Percentiles rank a stretch among this genome's conserved stretches.
Evolutionary conservation across 2,113 vertebrate species (phyloP).

Genomic region (Percopsis transmontana): DNA sequence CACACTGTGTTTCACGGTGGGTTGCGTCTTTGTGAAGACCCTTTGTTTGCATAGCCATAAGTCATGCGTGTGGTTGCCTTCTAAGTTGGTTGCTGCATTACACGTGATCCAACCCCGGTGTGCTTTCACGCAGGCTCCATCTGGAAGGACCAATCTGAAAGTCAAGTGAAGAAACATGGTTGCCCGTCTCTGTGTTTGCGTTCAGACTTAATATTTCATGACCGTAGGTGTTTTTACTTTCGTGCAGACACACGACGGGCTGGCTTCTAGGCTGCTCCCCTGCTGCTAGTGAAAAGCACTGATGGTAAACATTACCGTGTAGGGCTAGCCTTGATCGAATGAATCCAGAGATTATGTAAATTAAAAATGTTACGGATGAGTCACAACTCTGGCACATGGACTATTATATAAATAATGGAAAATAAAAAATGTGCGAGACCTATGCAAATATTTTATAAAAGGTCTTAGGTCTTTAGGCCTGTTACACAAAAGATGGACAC

Average conservation of each 20-base stretch:
- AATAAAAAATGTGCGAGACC: too few species aligned
- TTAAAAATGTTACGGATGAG: too few species aligned
- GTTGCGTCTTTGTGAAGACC: conserved; percentile 24
- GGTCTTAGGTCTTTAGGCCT: too few species aligned
- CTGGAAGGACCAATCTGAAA: conserved; percentile 38
- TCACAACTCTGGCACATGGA: too few species aligned
- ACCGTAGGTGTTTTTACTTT: conserved; percentile 32
- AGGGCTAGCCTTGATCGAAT: too few species aligned
- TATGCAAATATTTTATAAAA: too few species aligned
- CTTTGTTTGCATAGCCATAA: conserved; percentile 46
- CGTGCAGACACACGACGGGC: conserved; percentile 26
- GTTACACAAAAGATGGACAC: too few species aligned
- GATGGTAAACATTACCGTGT: neutral
- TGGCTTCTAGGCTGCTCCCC: conserved; percentile 5
- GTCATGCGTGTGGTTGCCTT: conserved; percentile 16
- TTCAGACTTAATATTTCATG: conserved; percentile 56
- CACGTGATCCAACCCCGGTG: conserved; percentile 29
- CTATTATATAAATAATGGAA: too few species aligned
- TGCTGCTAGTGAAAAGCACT: neutral
- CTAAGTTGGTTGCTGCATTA: conserved; percentile 26
- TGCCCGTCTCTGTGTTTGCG: conserved; percentile 68
- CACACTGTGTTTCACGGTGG: conserved; percentile 21
- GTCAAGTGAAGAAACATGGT: conserved; percentile 56
- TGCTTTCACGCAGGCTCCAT: conserved; percentile 31
- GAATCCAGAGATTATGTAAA: too few species aligned